Percentiles rank a stretch among this genome's conserved stretches.
Conservation (phyloP, 2,797 vertebrate genomes). For the Gallinago nigripennis region DNA sequence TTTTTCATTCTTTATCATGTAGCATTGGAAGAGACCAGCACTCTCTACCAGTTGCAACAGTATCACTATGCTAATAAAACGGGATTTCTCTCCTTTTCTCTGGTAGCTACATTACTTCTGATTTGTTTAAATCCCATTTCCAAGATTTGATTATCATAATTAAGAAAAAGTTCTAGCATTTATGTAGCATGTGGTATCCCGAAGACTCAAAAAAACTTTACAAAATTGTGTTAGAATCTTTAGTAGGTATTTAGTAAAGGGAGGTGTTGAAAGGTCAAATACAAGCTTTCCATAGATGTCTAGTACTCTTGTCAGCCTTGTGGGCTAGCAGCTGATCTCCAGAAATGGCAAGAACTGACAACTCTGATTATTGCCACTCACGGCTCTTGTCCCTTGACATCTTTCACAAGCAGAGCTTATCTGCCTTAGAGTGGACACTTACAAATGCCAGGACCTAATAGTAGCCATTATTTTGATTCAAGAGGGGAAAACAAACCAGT, state of each 20-base stretch:
- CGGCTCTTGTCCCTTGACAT: neutral
- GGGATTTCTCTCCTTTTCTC: neutral
- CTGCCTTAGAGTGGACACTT: neutral
- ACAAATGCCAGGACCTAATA: neutral
- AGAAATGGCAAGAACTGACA: neutral
- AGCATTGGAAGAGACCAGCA: neutral
- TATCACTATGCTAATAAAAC: neutral
- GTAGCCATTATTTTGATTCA: neutral
- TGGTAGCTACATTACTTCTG: neutral
- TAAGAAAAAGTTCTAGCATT: neutral
- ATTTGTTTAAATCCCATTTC: neutral
- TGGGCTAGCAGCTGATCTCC: neutral
- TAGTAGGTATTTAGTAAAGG: neutral
- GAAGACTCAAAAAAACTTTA: neutral
- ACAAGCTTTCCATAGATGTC: neutral
- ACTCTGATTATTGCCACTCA: neutral
- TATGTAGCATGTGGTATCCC: rapidly evolving
- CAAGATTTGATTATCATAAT: neutral
- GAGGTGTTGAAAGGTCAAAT: neutral
- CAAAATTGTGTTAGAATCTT: neutral
- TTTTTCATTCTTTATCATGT: neutral
- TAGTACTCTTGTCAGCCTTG: neutral
- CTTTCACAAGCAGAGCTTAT: neutral
- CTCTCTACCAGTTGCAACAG: neutral
- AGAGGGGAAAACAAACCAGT: neutral